These are phyloP conservation scores for Lycaon pictus DNA, from an alignment of 2,113 vertebrate species.

Conservation along the genomic window DNA sequence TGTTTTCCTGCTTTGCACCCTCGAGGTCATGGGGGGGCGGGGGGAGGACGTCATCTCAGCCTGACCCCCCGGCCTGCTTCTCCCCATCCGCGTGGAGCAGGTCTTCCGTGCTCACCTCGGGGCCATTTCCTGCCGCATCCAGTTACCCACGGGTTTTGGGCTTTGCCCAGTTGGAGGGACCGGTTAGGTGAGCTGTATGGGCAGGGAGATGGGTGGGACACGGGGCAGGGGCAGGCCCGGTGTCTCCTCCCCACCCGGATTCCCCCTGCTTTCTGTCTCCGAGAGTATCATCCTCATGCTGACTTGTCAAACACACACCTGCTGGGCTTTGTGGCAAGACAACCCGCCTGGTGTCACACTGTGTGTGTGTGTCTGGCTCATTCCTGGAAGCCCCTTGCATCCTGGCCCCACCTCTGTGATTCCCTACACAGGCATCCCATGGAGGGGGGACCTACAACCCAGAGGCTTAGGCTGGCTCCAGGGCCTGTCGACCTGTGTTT, in stretches of 20 bases:
- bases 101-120: not conserved
- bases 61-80: not conserved
- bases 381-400: not conserved
- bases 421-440: not conserved
- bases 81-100: not conserved
- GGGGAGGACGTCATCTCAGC: not conserved
- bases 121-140: too few relatives aligned
- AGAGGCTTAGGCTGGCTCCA: not conserved
- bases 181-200: not conserved
- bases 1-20: not conserved
- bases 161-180: not conserved
- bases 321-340: not conserved
- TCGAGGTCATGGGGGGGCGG: fast-evolving
- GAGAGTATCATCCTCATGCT: not conserved
- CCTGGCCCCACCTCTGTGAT: not conserved
- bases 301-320: not conserved
- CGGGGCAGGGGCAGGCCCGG: fast-evolving
- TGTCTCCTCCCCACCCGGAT: too few relatives aligned
- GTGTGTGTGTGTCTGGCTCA: not conserved
- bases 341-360: not conserved
- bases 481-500: not conserved
- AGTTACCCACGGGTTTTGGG: too few relatives aligned
- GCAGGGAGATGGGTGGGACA: not conserved
- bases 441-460: not conserved
- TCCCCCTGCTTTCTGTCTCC: not conserved